These are phyloP conservation scores for Monochamus alternatus DNA, from an alignment of 2,888 invertebrate species.

Conservation along the genomic window DNA sequence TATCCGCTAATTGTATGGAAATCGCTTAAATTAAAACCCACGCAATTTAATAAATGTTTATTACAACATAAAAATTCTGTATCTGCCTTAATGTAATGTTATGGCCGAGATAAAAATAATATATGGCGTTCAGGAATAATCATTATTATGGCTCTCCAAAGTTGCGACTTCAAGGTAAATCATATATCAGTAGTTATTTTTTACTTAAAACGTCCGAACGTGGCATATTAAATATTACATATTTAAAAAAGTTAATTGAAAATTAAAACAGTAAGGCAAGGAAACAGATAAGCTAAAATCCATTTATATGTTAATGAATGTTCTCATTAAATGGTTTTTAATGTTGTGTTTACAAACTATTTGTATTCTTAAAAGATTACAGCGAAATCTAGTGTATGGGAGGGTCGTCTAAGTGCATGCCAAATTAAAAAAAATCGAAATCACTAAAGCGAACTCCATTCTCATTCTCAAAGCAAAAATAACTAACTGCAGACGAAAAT, in stretches of 20 bases:
- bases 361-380: too few relatives aligned
- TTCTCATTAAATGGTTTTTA: too few relatives aligned
- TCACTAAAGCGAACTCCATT: too few relatives aligned
- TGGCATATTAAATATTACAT: neutral
- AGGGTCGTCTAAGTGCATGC: too few relatives aligned
- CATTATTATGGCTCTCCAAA: slow-evolving; percentile 26
- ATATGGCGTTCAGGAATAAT: slow-evolving; percentile 27
- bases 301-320: neutral
- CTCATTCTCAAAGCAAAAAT: too few relatives aligned
- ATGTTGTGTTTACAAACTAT: too few relatives aligned
- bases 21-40: slow-evolving; percentile 24
- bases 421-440: too few relatives aligned
- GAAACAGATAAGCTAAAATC: neutral
- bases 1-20: slow-evolving; percentile 17
- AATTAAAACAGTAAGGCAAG: neutral
- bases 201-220: neutral
- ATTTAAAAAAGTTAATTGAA: slow-evolving; percentile 1
- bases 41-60: slow-evolving; percentile 23
- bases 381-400: too few relatives aligned
- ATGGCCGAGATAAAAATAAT: slow-evolving; percentile 22
- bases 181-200: slow-evolving; percentile 2
- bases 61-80: slow-evolving; percentile 24
- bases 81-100: slow-evolving; percentile 26
- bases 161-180: slow-evolving; percentile 15
- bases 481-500: too few relatives aligned